Percentiles rank a stretch among this genome's conserved stretches.
Evolutionary conservation across 1,140 invertebrate species (phyloP).

Genomic region (Andricus grossulariae): DNA sequence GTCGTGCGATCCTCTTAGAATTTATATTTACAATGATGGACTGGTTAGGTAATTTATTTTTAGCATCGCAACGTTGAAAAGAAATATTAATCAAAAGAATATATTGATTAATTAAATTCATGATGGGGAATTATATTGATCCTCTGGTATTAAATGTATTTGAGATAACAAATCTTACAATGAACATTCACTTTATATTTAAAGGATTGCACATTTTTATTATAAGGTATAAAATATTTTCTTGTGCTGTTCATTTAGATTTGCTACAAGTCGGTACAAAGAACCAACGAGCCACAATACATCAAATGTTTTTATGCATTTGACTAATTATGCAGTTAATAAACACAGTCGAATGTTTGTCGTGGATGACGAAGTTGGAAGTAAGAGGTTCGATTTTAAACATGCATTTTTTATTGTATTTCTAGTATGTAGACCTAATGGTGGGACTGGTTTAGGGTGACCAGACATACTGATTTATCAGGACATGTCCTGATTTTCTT

Average conservation of each 20-base stretch:
- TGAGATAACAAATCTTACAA: too few species aligned
- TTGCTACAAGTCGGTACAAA: constrained; percentile 90
- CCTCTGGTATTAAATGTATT: too few species aligned
- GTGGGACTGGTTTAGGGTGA: too few species aligned
- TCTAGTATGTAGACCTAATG: too few species aligned
- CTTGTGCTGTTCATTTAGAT: constrained; percentile 73
- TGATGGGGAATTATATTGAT: too few species aligned
- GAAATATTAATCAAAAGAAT: not conserved
- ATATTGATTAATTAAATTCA: too few species aligned
- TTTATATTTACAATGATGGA: constrained; percentile 97
- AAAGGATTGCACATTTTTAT: too few species aligned
- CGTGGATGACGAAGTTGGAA: constrained; percentile 86
- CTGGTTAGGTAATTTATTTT: constrained; percentile 82
- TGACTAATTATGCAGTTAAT: constrained; percentile 98
- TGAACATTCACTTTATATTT: too few species aligned
- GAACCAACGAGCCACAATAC: constrained; percentile 88
- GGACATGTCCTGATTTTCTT: too few species aligned
- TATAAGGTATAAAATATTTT: not conserved
- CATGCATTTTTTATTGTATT: constrained; percentile 33
- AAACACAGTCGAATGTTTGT: constrained; percentile 90
- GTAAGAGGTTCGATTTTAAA: constrained; percentile 82
- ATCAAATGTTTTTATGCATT: constrained; percentile 94
- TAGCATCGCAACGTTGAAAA: not conserved
- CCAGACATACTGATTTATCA: too few species aligned
- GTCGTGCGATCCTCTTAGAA: constrained; percentile 92